Evolutionary conservation across 2,888 invertebrate species (phyloP).

Genomic region (Drosophila austrosaltans): DNA sequence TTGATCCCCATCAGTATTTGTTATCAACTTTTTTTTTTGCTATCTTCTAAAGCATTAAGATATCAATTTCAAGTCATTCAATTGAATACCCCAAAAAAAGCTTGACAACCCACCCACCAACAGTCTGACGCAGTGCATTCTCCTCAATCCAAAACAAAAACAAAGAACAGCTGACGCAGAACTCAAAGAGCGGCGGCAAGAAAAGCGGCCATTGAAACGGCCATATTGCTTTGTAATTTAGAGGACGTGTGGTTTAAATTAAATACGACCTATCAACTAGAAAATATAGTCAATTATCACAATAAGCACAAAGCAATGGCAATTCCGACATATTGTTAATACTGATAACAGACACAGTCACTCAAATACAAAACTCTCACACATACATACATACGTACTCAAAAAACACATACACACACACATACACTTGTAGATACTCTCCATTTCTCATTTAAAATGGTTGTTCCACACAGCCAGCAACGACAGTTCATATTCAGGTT

Average conservation of each 20-base stretch:
- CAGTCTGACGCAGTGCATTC: conserved; percentile 33
- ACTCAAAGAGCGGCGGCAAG: conserved; percentile 21
- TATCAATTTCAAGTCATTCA: conserved; percentile 18
- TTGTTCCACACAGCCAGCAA: conserved; percentile 56
- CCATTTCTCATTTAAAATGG: conserved; percentile 73
- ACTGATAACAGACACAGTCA: conserved; percentile 56
- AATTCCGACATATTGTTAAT: conserved; percentile 61
- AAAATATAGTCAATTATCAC: conserved; percentile 62
- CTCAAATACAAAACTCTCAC: conserved; percentile 26
- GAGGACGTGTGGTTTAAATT: conserved; percentile 71
- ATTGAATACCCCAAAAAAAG: conserved; percentile 4
- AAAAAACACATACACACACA: conserved; percentile 1
- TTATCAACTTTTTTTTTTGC: background rate
- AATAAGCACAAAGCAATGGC: conserved; percentile 43
- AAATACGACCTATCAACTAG: conserved; percentile 57
- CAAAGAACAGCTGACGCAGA: conserved; percentile 78
- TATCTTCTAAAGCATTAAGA: conserved; percentile 21
- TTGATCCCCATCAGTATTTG: conserved; percentile 8
- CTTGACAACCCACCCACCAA: conserved; percentile 78
- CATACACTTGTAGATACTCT: conserved; percentile 38
- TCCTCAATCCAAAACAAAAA: conserved; percentile 55
- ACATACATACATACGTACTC: background rate
- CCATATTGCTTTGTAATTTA: conserved; percentile 53
- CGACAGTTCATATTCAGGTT: conserved; percentile 75
- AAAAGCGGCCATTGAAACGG: conserved; percentile 28